Percentiles rank a stretch among this genome's conserved stretches.
Evolutionary conservation across 2,113 vertebrate species (phyloP).

Genomic region (Chlamydotis undulata): DNA sequence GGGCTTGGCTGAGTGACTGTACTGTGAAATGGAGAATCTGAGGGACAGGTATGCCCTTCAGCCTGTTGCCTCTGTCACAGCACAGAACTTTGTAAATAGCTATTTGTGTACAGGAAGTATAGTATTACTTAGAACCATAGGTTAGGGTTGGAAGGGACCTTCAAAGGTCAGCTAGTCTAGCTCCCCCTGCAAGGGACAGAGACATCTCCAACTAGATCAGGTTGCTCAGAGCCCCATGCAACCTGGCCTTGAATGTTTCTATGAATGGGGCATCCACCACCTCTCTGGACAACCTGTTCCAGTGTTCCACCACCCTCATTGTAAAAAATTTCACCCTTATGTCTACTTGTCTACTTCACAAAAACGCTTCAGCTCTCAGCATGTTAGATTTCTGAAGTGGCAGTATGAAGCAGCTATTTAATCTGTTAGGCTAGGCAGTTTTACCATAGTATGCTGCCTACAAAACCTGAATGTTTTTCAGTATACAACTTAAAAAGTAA

Average conservation of each 20-base stretch:
- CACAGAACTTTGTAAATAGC: background rate
- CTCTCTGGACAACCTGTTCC: too few species aligned
- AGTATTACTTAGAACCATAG: background rate
- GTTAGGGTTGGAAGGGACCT: too few species aligned
- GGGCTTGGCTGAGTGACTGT: background rate
- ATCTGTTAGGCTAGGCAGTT: background rate
- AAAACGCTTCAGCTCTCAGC: background rate
- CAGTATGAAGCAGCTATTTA: background rate
- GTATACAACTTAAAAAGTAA: background rate
- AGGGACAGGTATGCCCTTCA: background rate
- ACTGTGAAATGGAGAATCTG: background rate
- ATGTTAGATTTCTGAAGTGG: background rate
- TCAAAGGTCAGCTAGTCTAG: too few species aligned
- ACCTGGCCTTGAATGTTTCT: too few species aligned
- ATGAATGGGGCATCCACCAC: too few species aligned
- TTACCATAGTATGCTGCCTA: accelerated
- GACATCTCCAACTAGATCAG: too few species aligned
- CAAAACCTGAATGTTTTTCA: background rate
- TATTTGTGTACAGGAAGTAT: background rate
- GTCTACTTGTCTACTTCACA: too few species aligned
- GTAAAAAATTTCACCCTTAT: too few species aligned
- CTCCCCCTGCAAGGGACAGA: too few species aligned
- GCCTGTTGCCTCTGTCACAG: background rate
- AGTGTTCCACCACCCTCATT: too few species aligned
- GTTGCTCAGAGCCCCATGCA: too few species aligned